Evolutionary conservation across 2,888 invertebrate species (phyloP).

Genomic region (Drosophila helvetica): DNA sequence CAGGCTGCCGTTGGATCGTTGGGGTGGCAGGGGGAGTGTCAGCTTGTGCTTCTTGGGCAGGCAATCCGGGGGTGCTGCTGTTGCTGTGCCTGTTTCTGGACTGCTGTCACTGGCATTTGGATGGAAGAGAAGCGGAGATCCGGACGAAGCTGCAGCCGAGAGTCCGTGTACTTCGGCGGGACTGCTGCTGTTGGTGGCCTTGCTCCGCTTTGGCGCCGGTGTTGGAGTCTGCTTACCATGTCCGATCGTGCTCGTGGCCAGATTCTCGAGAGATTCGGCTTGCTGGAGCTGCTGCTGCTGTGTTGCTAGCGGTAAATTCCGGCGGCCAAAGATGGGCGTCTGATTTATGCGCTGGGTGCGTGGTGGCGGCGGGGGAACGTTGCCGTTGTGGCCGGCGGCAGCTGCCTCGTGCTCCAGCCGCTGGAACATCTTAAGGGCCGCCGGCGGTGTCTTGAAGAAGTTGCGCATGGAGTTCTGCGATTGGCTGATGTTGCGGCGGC

Average conservation of each 20-base stretch:
- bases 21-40: conserved; percentile 53
- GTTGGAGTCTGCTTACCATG: conserved; percentile 8
- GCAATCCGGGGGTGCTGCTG: conserved; percentile 40
- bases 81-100: not conserved
- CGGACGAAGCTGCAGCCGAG: not conserved
- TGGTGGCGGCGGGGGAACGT: conserved; percentile 40
- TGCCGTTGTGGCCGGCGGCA: conserved; percentile 46
- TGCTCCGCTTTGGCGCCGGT: conserved; percentile 54
- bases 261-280: conserved; percentile 81
- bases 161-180: conserved; percentile 19
- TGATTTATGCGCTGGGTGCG: conserved; percentile 82
- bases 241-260: conserved; percentile 47
- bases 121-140: not conserved
- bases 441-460: conserved; percentile 81
- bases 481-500: conserved; percentile 79
- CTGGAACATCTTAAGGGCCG: conserved; percentile 79
- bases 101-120: not conserved
- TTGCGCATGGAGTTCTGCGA: conserved; percentile 82
- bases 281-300: conserved; percentile 71
- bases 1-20: conserved; percentile 5
- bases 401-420: conserved; percentile 69
- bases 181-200: conserved; percentile 32
- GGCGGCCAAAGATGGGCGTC: conserved; percentile 83
- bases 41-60: conserved; percentile 65
- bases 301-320: conserved; percentile 51